A percentile compares a stretch with the other conserved stretches of the same genome.
phyloP scores from a whole-genome alignment of 1,140 invertebrate species.

The Diploscapter pachys region DNA sequence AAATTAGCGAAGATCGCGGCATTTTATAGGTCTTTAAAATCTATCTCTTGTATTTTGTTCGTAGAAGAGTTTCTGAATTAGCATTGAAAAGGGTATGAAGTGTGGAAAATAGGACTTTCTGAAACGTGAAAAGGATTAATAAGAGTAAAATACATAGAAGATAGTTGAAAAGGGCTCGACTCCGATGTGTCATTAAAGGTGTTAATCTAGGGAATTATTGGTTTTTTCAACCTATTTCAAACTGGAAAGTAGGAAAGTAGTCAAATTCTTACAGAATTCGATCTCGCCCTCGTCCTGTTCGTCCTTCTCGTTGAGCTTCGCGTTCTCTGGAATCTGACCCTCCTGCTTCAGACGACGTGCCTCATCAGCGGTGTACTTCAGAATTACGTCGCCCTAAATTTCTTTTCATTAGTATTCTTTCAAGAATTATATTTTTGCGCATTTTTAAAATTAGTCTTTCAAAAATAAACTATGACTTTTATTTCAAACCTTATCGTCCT shows the following conservation, averaged over 20 bases:
- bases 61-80: too few relatives aligned
- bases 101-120: too few relatives aligned
- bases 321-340: slow-evolving; percentile 91
- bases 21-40: too few relatives aligned
- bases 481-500: slow-evolving; percentile 78
- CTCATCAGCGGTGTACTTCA: slow-evolving; percentile 98
- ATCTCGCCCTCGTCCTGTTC: slow-evolving; percentile 56
- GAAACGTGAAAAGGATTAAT: too few relatives aligned
- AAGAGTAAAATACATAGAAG: not conserved
- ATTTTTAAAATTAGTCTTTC: slow-evolving; percentile 24
- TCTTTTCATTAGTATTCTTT: slow-evolving; percentile 22
- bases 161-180: slow-evolving; percentile 8
- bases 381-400: slow-evolving; percentile 84
- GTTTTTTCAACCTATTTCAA: not conserved
- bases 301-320: slow-evolving; percentile 59
- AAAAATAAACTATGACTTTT: slow-evolving; percentile 8
- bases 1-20: too few relatives aligned
- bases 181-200: not conserved
- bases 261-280: slow-evolving; percentile 47
- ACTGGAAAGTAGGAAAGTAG: not conserved
- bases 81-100: too few relatives aligned
- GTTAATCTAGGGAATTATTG: not conserved
- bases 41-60: too few relatives aligned
- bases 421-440: slow-evolving; percentile 34
- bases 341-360: slow-evolving; percentile 97